phyloP scores from a whole-genome alignment of 2,888 invertebrate species.

The Calliphora vomitoria region DNA sequence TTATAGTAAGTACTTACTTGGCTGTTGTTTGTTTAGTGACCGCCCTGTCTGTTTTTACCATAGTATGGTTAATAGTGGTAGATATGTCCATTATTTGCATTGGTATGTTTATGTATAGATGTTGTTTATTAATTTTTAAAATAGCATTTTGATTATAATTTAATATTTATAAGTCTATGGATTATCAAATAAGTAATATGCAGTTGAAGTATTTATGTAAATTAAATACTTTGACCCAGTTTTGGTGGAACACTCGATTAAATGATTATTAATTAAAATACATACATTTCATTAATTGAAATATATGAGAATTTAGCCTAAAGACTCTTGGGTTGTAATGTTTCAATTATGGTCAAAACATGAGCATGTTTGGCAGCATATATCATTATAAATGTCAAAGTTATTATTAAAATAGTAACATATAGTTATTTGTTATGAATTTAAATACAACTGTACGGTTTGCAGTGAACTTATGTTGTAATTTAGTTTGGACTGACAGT shows the following conservation, averaged over 20 bases:
- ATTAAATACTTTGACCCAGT: slow-evolving; percentile 66
- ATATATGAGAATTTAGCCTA: slow-evolving; percentile 32
- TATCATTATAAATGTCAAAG: not conserved
- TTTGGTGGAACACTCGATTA: slow-evolving; percentile 27
- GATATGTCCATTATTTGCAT: slow-evolving; percentile 23
- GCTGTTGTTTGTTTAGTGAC: slow-evolving; percentile 6
- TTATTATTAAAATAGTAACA: not conserved
- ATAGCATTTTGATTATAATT: slow-evolving; percentile 58
- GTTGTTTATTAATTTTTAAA: slow-evolving; percentile 21
- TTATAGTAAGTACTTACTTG: not conserved
- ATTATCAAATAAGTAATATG: slow-evolving; percentile 51
- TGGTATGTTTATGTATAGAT: not conserved
- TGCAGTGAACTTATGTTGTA: too few relatives aligned
- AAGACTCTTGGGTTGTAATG: slow-evolving; percentile 22
- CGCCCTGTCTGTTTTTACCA: slow-evolving; percentile 38
- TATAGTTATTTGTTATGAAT: too few relatives aligned
- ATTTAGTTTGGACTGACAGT: too few relatives aligned
- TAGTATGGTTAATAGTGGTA: not conserved
- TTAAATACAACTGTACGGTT: too few relatives aligned
- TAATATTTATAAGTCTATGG: slow-evolving; percentile 34
- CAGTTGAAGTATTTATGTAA: slow-evolving; percentile 55
- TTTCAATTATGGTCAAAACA: slow-evolving; percentile 30
- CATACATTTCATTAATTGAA: slow-evolving; percentile 47
- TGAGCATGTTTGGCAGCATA: not conserved
- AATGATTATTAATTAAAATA: slow-evolving; percentile 42